Conservation (phyloP, 1,140 invertebrate species). For the Propsilocerus akamusi region DNA sequence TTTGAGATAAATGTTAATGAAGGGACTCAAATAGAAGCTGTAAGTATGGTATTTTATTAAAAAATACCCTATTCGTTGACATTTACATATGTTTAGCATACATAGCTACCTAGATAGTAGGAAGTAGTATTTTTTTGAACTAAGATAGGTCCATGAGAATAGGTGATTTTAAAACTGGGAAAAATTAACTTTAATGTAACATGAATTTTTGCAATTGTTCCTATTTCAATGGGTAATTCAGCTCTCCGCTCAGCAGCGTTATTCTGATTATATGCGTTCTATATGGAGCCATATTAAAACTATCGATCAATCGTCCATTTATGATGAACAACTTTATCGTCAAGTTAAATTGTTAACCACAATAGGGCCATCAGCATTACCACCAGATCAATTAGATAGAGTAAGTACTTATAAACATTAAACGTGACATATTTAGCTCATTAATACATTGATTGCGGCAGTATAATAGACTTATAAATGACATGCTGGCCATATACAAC, state of each 20-base stretch:
- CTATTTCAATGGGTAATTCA: slow-evolving; percentile 24
- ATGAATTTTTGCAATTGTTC: too few species aligned
- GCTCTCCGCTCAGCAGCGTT: slow-evolving; percentile 55
- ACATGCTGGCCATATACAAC: slow-evolving; percentile 78
- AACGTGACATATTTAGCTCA: neutral
- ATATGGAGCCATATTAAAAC: slow-evolving; percentile 49
- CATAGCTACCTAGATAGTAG: too few species aligned
- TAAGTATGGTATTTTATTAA: too few species aligned
- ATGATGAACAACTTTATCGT: slow-evolving; percentile 47
- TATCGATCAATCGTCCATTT: slow-evolving; percentile 40
- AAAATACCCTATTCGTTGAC: too few species aligned
- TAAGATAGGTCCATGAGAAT: too few species aligned
- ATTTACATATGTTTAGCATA: too few species aligned
- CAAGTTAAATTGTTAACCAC: slow-evolving; percentile 59
- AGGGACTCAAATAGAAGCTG: slow-evolving; percentile 58
- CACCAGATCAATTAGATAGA: slow-evolving; percentile 62
- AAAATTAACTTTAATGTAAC: too few species aligned
- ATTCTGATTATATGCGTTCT: slow-evolving; percentile 60
- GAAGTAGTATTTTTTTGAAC: too few species aligned
- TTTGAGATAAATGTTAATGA: slow-evolving; percentile 77
- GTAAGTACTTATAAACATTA: slow-evolving; percentile 30
- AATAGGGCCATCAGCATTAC: slow-evolving; percentile 66
- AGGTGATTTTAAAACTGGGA: too few species aligned
- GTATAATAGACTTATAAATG: slow-evolving; percentile 71
- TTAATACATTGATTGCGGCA: slow-evolving; percentile 25